Percentiles rank a stretch among this genome's conserved stretches.
phyloP scores from a whole-genome alignment of 1,140 invertebrate species.

The Tribolium castaneum region DNA sequence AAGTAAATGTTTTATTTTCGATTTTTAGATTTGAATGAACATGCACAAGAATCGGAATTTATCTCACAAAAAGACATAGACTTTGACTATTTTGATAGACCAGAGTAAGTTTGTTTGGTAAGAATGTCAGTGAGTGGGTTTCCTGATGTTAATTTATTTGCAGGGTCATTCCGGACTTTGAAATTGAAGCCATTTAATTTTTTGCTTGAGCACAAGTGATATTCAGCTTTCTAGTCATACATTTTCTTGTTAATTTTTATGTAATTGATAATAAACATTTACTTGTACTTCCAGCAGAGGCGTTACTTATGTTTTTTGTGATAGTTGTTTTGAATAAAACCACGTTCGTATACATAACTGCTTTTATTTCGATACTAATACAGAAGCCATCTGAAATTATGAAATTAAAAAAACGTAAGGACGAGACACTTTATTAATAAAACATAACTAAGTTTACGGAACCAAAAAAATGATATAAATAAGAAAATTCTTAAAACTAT shows the following conservation, averaged over 20 bases:
- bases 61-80: conserved; percentile 54
- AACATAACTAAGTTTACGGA: conserved; percentile 12
- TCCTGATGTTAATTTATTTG: conserved; percentile 34
- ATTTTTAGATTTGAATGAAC: conserved; percentile 42
- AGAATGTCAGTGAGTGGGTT: neutral
- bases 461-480: conserved; percentile 4
- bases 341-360: neutral
- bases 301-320: neutral
- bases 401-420: conserved; percentile 9
- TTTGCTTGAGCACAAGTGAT: conserved; percentile 30
- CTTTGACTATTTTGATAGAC: conserved; percentile 53
- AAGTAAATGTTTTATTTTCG: neutral
- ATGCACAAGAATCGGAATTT: conserved; percentile 49
- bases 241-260: conserved; percentile 21
- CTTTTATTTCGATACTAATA: conserved; percentile 24
- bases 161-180: conserved; percentile 53
- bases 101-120: neutral
- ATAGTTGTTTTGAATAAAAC: conserved; percentile 6
- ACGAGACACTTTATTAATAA: conserved; percentile 2
- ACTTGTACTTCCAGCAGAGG: neutral
- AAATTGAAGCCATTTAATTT: conserved; percentile 52
- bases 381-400: conserved; percentile 16
- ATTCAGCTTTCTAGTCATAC: conserved; percentile 34
- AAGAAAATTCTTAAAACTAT: neutral
- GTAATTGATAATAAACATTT: conserved; percentile 28